These are phyloP conservation scores for Bilobella aurantiaca DNA, from an alignment of 1,140 invertebrate species.

Conservation along the genomic window DNA sequence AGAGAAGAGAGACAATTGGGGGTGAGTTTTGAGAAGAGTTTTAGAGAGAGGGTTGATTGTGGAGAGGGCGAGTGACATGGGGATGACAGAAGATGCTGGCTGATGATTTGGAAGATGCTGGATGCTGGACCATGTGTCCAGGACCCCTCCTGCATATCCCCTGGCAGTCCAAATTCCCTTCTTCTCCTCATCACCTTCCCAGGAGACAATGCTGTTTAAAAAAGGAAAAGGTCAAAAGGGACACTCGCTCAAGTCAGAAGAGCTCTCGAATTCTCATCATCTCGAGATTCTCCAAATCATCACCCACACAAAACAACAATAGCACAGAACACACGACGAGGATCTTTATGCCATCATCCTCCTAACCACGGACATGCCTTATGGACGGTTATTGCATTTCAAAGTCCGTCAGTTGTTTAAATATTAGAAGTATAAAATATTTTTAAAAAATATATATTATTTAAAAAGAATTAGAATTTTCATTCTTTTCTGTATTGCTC, in stretches of 20 bases:
- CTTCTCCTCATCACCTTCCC: background rate
- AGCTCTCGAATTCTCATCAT: slow-evolving; percentile 6
- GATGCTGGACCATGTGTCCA: too few relatives aligned
- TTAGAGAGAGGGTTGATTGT: background rate
- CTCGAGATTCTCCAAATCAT: slow-evolving; percentile 2
- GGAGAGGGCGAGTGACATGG: background rate
- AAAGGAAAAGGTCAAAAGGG: slow-evolving; percentile 6
- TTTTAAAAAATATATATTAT: too few relatives aligned
- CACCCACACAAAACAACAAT: slow-evolving; percentile 9
- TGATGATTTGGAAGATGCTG: too few relatives aligned
- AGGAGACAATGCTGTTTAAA: slow-evolving; percentile 3
- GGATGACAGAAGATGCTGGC: too few relatives aligned
- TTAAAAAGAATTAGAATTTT: too few relatives aligned
- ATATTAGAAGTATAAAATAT: too few relatives aligned
- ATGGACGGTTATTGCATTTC: background rate
- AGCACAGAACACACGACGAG: background rate
- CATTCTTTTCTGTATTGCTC: too few relatives aligned
- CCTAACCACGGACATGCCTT: background rate
- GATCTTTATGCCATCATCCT: background rate
- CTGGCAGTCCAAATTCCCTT: background rate
- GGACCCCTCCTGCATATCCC: slow-evolving; percentile 2
- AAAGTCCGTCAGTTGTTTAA: too few relatives aligned
- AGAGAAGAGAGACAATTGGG: too few relatives aligned
- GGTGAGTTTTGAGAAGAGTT: too few relatives aligned
- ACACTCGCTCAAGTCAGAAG: background rate